Evolutionary conservation across 2,113 vertebrate genomes (phyloP).

Genomic region (Nothoprocta perdicaria): DNA sequence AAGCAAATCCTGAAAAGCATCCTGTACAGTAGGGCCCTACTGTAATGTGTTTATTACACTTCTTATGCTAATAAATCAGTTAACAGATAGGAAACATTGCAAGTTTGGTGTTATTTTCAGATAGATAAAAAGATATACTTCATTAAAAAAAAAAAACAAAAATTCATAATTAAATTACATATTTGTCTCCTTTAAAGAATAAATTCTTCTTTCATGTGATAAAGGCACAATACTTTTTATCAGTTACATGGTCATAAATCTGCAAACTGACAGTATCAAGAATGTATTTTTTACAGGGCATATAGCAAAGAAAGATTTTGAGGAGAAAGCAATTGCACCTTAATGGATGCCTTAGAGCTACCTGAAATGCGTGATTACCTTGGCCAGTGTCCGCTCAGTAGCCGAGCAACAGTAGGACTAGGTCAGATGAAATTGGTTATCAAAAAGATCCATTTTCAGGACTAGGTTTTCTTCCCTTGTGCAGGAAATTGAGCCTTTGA

Average conservation of each 20-base stretch:
- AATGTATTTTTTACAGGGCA: background rate
- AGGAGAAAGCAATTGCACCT: background rate
- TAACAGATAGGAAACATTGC: background rate
- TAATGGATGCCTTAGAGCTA: background rate
- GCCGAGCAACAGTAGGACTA: background rate
- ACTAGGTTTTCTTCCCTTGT: background rate
- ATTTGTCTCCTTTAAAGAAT: background rate
- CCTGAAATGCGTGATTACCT: background rate
- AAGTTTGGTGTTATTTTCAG: background rate
- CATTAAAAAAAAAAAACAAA: background rate
- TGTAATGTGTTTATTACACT: too few species aligned
- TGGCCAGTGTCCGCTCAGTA: background rate
- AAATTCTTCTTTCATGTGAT: background rate
- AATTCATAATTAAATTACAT: background rate
- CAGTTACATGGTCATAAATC: background rate
- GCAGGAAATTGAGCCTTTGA: constrained; percentile 12
- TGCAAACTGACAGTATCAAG: background rate
- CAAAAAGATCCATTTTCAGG: constrained; percentile 26
- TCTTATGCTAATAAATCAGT: background rate
- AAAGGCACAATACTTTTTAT: background rate
- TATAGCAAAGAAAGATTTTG: background rate
- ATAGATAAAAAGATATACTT: background rate
- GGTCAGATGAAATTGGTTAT: constrained; percentile 21
- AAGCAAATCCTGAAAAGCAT: background rate
- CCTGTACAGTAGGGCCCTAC: background rate